phyloP scores from a whole-genome alignment of 2,113 vertebrate genomes.

The Butastur rufipennis region DNA sequence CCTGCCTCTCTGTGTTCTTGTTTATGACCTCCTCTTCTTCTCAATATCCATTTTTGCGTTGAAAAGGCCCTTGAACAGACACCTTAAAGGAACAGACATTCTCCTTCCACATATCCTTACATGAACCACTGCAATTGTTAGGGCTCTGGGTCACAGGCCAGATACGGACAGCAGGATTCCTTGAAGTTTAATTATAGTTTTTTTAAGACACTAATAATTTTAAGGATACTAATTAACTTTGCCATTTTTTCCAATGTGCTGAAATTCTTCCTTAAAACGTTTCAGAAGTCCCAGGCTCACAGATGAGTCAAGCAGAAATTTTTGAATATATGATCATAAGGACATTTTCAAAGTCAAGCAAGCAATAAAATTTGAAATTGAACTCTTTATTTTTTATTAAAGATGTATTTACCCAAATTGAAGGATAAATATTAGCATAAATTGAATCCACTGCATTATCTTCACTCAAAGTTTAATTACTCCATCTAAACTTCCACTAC shows the following conservation, averaged over 20 bases:
- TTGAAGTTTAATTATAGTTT: background rate
- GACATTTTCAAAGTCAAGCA: slow-evolving; percentile 16
- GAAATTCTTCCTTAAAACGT: background rate
- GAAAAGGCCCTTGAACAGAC: background rate
- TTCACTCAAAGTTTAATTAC: background rate
- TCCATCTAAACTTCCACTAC: background rate
- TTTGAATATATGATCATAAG: background rate
- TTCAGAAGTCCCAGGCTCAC: background rate
- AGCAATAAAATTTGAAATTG: slow-evolving; percentile 10
- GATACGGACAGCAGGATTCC: background rate
- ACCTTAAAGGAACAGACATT: background rate
- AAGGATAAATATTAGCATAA: slow-evolving; percentile 6
- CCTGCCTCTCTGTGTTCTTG: background rate
- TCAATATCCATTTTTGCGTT: background rate
- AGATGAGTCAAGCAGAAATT: background rate
- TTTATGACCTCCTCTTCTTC: background rate
- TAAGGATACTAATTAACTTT: background rate
- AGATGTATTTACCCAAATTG: slow-evolving; percentile 18
- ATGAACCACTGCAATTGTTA: background rate
- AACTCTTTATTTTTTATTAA: slow-evolving; percentile 33
- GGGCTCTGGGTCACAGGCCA: background rate
- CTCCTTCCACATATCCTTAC: background rate
- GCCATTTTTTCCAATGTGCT: background rate
- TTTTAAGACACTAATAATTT: background rate
- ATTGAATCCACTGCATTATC: background rate